Conservation (phyloP, 2,113 vertebrate genomes). For the Cottus gobio region DNA sequence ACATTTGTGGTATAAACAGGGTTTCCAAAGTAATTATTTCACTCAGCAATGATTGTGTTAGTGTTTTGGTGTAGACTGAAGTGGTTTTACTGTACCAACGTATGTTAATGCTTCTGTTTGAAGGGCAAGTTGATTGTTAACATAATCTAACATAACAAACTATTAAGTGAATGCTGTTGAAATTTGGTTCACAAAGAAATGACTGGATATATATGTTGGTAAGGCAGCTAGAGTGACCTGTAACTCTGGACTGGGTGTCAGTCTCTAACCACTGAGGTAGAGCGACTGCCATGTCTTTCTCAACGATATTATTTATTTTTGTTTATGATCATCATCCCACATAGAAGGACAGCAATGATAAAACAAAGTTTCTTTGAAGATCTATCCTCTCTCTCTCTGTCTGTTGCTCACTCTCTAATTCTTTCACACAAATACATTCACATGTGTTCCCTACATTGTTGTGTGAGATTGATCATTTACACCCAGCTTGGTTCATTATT, state of each 20-base stretch:
- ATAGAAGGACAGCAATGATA: background rate
- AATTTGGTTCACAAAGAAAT: background rate
- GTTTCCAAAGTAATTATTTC: background rate
- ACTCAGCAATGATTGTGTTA: background rate
- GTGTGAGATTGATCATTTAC: background rate
- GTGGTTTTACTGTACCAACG: background rate
- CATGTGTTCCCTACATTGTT: background rate
- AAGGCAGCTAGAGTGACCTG: background rate
- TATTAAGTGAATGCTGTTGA: background rate
- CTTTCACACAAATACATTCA: background rate
- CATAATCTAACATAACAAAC: background rate
- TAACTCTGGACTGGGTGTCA: background rate
- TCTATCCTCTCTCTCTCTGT: background rate
- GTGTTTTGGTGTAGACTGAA: background rate
- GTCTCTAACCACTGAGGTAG: background rate
- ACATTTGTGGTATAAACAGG: background rate
- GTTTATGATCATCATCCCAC: background rate
- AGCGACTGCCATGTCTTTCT: background rate
- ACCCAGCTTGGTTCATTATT: background rate
- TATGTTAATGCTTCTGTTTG: background rate
- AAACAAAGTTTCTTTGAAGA: background rate
- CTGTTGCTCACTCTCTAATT: background rate
- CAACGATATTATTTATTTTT: background rate
- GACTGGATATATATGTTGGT: background rate
- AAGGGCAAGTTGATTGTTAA: background rate